Conservation (phyloP, 2,888 invertebrate genomes). For the Chymomyza procnemis region DNA sequence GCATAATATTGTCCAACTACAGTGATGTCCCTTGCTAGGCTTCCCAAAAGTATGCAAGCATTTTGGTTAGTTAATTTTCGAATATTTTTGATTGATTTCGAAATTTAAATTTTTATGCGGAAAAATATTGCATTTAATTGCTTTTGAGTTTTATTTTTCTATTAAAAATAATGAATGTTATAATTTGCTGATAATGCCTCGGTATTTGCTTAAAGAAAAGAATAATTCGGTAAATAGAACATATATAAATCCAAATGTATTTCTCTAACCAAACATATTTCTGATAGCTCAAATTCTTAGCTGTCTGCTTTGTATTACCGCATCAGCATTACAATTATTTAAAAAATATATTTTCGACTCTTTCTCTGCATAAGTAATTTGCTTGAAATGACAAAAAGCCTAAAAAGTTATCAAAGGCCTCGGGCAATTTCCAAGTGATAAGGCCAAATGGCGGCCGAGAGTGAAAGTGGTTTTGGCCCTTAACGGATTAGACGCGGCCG, state of each 20-base stretch:
- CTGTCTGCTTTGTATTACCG: neutral
- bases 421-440: slow-evolving; percentile 56
- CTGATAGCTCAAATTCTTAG: too few species aligned
- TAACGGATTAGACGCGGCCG: slow-evolving; percentile 50
- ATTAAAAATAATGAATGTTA: too few species aligned
- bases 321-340: neutral
- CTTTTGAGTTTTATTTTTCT: too few species aligned
- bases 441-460: slow-evolving; percentile 56
- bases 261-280: too few species aligned
- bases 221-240: too few species aligned
- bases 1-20: neutral
- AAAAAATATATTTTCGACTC: neutral
- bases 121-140: too few species aligned
- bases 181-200: too few species aligned
- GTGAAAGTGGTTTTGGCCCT: slow-evolving; percentile 63
- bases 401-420: slow-evolving; percentile 48
- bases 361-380: neutral
- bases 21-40: neutral
- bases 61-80: neutral
- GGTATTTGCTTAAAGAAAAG: too few species aligned
- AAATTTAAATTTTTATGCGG: too few species aligned
- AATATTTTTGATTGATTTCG: too few species aligned
- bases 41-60: slow-evolving; percentile 22
- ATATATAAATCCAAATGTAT: too few species aligned
- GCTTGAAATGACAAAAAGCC: neutral